Evolutionary conservation across 2,888 invertebrate species (phyloP).

Genomic region (Chalcis sispes): DNA sequence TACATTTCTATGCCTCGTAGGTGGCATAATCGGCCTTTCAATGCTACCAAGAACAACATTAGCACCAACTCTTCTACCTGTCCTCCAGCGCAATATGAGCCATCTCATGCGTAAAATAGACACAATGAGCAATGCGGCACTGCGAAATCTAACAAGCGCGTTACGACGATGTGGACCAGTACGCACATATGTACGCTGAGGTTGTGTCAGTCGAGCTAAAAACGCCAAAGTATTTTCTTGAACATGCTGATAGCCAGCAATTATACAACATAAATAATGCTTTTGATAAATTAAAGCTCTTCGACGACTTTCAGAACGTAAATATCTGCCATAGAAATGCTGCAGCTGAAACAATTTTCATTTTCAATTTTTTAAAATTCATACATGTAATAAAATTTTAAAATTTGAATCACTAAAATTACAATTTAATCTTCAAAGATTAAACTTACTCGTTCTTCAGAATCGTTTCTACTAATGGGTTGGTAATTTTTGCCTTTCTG

Average conservation of each 20-base stretch:
- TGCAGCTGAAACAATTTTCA: constrained; percentile 74
- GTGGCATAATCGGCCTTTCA: constrained; percentile 48
- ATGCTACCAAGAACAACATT: constrained; percentile 70
- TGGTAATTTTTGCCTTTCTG: constrained; percentile 50
- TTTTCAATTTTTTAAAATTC: too few species aligned
- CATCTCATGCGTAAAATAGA: constrained; percentile 83
- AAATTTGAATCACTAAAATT: too few species aligned
- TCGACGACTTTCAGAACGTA: constrained; percentile 89
- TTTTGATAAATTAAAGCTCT: constrained; percentile 95
- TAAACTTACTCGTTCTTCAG: constrained; percentile 67
- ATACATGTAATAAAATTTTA: too few species aligned
- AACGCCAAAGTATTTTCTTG: constrained; percentile 76
- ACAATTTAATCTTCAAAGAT: too few species aligned
- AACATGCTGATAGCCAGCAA: constrained; percentile 79
- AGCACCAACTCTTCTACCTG: constrained; percentile 79
- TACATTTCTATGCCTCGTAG: constrained; percentile 14
- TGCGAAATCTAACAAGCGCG: constrained; percentile 74
- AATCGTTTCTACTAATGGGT: constrained; percentile 63
- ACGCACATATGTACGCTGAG: constrained; percentile 64
- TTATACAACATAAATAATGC: constrained; percentile 86
- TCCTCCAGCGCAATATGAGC: constrained; percentile 81
- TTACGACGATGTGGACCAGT: constrained; percentile 61
- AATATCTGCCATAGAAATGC: constrained; percentile 82
- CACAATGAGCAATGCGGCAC: constrained; percentile 79
- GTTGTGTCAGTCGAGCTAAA: constrained; percentile 74